These are phyloP conservation scores for Pollimyrus isidori DNA, from an alignment of 2,113 vertebrate genomes.

Conservation along the genomic window DNA sequence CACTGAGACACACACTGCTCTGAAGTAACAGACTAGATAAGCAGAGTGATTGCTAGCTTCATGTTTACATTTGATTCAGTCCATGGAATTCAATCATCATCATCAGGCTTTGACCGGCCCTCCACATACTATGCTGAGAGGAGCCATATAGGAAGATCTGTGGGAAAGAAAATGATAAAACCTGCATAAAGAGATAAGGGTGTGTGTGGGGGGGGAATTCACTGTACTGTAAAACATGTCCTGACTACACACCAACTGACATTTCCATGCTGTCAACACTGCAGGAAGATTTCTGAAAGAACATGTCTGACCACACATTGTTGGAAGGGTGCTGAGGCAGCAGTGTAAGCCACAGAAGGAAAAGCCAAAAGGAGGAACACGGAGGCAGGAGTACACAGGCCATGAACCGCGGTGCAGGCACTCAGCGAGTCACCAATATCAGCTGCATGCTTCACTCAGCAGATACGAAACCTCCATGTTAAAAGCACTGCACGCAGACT, in stretches of 20 bases:
- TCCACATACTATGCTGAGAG: background rate
- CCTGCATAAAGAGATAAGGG: background rate
- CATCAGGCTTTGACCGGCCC: background rate
- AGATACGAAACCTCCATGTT: background rate
- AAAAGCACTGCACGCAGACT: background rate
- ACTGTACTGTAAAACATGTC: background rate
- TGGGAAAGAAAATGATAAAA: background rate
- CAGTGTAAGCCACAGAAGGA: background rate
- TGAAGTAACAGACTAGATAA: background rate
- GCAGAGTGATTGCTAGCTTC: background rate
- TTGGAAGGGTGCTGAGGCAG: background rate
- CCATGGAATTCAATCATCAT: background rate
- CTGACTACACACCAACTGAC: background rate
- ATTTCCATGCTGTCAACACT: background rate
- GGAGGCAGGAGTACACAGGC: too few relatives aligned
- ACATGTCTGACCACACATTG: background rate
- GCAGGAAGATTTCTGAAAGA: conserved; percentile 4
- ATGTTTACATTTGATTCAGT: background rate
- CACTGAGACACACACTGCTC: background rate
- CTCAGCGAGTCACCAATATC: background rate
- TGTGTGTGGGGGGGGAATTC: too few relatives aligned
- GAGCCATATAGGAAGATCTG: background rate
- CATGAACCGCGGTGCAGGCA: background rate
- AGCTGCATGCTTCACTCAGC: background rate
- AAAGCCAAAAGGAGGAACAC: background rate